Evolutionary conservation across 2,797 vertebrate genomes (phyloP).

Genomic region (Lutjanus campechanus): DNA sequence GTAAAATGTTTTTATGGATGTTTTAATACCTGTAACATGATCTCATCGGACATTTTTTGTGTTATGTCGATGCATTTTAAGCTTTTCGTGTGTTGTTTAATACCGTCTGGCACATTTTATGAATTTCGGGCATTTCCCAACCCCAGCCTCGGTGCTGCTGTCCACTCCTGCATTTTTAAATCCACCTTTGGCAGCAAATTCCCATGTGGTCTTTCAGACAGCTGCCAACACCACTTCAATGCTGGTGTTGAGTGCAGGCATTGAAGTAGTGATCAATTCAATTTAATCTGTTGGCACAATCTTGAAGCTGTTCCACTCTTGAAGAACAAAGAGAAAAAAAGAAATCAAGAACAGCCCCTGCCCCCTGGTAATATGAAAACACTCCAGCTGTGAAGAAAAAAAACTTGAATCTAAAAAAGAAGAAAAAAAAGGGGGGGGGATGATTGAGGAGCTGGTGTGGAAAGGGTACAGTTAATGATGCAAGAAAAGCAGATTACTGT

Average conservation of each 20-base stretch:
- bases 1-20: neutral
- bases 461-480: slow-evolving; percentile 19
- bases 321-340: slow-evolving; percentile 20
- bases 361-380: neutral
- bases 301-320: slow-evolving; percentile 6
- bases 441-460: neutral
- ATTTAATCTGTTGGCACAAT: slow-evolving; percentile 39
- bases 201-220: neutral
- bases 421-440: neutral
- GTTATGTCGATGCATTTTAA: too few relatives aligned
- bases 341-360: neutral
- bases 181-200: slow-evolving; percentile 5
- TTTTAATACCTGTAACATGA: neutral
- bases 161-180: neutral
- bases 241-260: slow-evolving; percentile 1
- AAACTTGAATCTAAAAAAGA: neutral
- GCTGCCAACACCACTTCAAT: slow-evolving; percentile 41
- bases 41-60: too few relatives aligned
- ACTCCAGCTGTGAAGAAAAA: slow-evolving; percentile 7
- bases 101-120: too few relatives aligned
- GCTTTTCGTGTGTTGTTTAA: too few relatives aligned
- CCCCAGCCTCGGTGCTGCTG: neutral
- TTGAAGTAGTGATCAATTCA: slow-evolving; percentile 33
- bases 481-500: neutral
- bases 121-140: too few relatives aligned